A percentile compares a stretch with the other conserved stretches of the same genome.
Evolutionary conservation across 2,888 invertebrate species (phyloP).

Genomic region (Drosophila pseudotalamancana): DNA sequence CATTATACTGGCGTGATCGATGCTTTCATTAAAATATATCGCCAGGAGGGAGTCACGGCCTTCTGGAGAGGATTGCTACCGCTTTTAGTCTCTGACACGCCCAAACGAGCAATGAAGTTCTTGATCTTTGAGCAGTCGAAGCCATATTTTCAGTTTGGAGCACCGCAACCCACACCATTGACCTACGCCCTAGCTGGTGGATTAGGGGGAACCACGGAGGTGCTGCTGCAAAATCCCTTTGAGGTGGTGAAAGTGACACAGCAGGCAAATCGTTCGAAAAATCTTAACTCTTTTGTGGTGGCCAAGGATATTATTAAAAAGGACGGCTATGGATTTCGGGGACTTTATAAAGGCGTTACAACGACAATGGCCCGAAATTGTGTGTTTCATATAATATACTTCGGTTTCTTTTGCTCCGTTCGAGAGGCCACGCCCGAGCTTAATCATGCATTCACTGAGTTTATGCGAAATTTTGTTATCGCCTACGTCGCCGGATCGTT

Average conservation of each 20-base stretch:
- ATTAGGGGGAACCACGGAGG: conserved; percentile 30
- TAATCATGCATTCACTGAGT: neutral
- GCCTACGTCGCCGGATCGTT: conserved; percentile 23
- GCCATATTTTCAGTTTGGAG: conserved; percentile 20
- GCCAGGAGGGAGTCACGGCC: conserved; percentile 23
- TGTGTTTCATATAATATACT: conserved; percentile 38
- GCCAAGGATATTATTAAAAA: conserved; percentile 16
- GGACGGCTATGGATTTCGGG: conserved; percentile 20
- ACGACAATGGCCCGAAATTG: conserved; percentile 33
- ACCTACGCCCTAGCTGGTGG: conserved; percentile 38
- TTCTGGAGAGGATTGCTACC: conserved; percentile 54
- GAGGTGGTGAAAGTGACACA: conserved; percentile 58
- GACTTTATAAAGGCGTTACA: conserved; percentile 23
- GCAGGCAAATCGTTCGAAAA: conserved; percentile 20
- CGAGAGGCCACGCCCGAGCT: neutral
- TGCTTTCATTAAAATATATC: conserved; percentile 40
- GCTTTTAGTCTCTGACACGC: conserved; percentile 38
- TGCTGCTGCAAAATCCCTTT: conserved; percentile 38
- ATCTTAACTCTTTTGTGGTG: too few relatives aligned
- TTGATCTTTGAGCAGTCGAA: conserved; percentile 25
- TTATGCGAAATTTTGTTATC: conserved; percentile 12
- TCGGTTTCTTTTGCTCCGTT: conserved; percentile 27
- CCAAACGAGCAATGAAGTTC: conserved; percentile 50
- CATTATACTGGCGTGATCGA: conserved; percentile 34
- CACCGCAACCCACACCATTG: neutral